A percentile compares a stretch with the other conserved stretches of the same genome.
phyloP scores from a whole-genome alignment of 2,113 vertebrate species.

The Phyllostomus discolor region DNA sequence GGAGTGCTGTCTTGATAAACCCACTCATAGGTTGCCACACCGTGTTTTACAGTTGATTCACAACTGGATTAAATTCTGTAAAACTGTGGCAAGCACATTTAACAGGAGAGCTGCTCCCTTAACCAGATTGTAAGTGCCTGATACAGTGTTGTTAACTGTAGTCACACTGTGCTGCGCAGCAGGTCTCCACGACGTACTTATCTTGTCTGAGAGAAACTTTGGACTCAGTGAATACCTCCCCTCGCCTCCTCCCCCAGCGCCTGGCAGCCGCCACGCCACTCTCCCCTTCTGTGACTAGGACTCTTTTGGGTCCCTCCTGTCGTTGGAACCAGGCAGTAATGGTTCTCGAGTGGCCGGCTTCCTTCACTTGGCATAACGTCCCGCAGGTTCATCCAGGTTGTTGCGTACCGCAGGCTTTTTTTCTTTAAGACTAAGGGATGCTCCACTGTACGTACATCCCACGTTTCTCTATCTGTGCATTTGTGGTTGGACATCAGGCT shows the following conservation, averaged over 20 bases:
- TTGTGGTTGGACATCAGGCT: too few relatives aligned
- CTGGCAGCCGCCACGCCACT: too few relatives aligned
- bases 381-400: not conserved
- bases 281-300: not conserved
- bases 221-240: not conserved
- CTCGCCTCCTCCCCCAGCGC: too few relatives aligned
- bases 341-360: not conserved
- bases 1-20: not conserved
- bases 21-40: not conserved
- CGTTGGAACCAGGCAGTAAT: not conserved
- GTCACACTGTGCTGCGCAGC: not conserved
- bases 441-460: accelerated
- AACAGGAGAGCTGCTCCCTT: not conserved
- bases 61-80: not conserved
- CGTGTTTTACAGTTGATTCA: not conserved
- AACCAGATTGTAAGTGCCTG: not conserved
- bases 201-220: not conserved
- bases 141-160: not conserved
- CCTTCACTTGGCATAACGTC: not conserved
- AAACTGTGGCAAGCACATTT: not conserved
- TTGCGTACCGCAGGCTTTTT: not conserved
- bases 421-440: not conserved
- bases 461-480: too few relatives aligned
- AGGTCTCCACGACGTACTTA: not conserved
- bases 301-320: not conserved